Base-by-base conservation (phyloP, 2,888 invertebrate species). In the Ophion slaviceki region DNA sequence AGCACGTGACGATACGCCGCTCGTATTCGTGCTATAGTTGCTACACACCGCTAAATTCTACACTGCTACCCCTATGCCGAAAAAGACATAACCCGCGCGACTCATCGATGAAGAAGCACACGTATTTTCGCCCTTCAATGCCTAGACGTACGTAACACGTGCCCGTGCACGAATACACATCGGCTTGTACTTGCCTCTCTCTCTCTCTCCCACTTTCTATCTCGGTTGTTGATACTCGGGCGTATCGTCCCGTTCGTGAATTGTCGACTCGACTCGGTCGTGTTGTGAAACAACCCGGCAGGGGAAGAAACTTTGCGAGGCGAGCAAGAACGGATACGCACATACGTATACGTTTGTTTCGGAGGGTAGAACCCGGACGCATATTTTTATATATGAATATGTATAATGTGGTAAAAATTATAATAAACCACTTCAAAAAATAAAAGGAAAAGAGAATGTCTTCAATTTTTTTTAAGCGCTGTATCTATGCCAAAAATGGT, bases 1-100 rank as follows among this genome's bases (percentile, higher is more conserved):
- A 87, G 86, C 87, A 86, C 87, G 86, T 84, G 84, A 86, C 84
- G 81, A 76, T 74, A 71, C 68, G 70, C 74, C n/a, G 59, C 64
- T 57, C 82, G 66, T 74, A 70, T 75, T 45, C 59, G 47, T 32
- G 72, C 67, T 7, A 40, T 40, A 40, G 40, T 32, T 32, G 32
- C 32, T 32, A 32, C 32, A 32, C 32, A 32, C 32, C 32, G 32
- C 32, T 59, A 40, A 17, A 53, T 53, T 17, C 5, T 8, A 40
- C 40, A 7, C 40, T 40, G 17, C 53, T 53, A 17, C 53, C 53
- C 53, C 53, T 53, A 3, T 14, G 53, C 17, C 53, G 53, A 53
- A 53, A 14, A 17, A 53, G 53, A 53, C 17, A 5, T 17, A 17
- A 14, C 2, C 14, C 14, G 47, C 53, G 14, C 53, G 53, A 53